A percentile compares a stretch with the other conserved stretches of the same genome.
phyloP scores from a whole-genome alignment of 2,888 invertebrate genomes.

The Lagria hirta region DNA sequence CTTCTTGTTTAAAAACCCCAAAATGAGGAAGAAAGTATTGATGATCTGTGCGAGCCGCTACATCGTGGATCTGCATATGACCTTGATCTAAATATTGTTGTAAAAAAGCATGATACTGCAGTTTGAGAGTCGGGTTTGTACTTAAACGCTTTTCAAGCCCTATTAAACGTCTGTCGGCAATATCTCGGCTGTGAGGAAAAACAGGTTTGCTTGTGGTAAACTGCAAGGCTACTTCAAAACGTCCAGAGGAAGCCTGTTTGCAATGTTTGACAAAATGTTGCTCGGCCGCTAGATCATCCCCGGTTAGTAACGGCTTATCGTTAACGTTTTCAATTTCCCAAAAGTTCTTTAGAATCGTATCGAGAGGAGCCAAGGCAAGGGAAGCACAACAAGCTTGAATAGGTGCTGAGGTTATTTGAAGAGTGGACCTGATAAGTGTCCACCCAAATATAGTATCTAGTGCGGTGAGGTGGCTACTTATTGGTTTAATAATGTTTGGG shows the following conservation, averaged over 20 bases:
- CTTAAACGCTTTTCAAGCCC: not conserved
- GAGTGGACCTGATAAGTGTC: not conserved
- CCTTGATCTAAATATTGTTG: conserved; percentile 16
- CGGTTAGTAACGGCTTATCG: too few relatives aligned
- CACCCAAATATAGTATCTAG: not conserved
- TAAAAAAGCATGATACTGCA: conserved; percentile 6
- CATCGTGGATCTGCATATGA: conserved; percentile 11
- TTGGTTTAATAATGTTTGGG: not conserved
- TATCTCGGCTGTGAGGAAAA: too few relatives aligned
- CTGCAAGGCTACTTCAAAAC: too few relatives aligned
- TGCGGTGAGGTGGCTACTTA: not conserved
- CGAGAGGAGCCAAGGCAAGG: not conserved
- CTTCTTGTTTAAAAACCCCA: conserved; percentile 7
- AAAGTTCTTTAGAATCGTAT: not conserved
- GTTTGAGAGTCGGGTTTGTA: not conserved
- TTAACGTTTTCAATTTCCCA: not conserved
- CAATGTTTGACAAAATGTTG: too few relatives aligned
- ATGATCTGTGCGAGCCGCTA: not conserved
- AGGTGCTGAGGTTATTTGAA: too few relatives aligned
- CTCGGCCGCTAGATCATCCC: too few relatives aligned
- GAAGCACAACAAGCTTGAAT: not conserved
- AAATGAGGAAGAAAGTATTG: conserved; percentile 22
- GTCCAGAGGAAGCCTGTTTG: too few relatives aligned
- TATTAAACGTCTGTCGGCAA: not conserved
- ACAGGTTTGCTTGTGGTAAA: too few relatives aligned